Conservation (phyloP, 2,797 vertebrate genomes). For the Chelon labrosus region DNA sequence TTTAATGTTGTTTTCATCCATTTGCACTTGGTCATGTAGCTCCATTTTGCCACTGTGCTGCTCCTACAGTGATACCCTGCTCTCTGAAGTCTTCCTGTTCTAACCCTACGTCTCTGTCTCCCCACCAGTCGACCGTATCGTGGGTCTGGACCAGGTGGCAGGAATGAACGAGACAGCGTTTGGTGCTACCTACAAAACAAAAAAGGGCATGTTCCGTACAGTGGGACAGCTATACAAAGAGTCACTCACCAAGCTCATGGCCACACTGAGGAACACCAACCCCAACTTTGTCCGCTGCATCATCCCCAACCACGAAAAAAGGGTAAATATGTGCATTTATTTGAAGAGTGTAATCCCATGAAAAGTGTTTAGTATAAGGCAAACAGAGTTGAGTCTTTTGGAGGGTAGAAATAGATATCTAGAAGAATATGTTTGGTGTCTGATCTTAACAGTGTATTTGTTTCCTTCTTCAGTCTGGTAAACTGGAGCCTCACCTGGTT, state of each 20-base stretch:
- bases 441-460: slow-evolving; percentile 8
- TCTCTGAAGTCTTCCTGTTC: not conserved
- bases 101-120: slow-evolving; percentile 35
- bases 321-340: slow-evolving; percentile 78
- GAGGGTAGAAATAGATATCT: not conserved
- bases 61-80: slow-evolving; percentile 10
- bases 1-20: slow-evolving; percentile 56
- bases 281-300: slow-evolving; percentile 99
- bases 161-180: slow-evolving; percentile 97
- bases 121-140: slow-evolving; percentile 94
- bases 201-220: slow-evolving; percentile 98
- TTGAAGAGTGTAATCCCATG: not conserved
- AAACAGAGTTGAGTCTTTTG: not conserved
- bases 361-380: not conserved
- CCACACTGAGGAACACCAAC: slow-evolving; percentile 97
- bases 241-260: slow-evolving; percentile 97
- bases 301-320: slow-evolving; percentile 98
- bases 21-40: slow-evolving; percentile 56
- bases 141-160: slow-evolving; percentile 97
- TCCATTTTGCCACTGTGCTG: slow-evolving; percentile 31
- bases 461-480: slow-evolving; percentile 86
- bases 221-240: slow-evolving; percentile 99
- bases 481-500: slow-evolving; percentile 95
- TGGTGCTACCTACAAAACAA: slow-evolving; percentile 96
- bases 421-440: not conserved